Base-by-base conservation (phyloP, 1,140 invertebrate genomes). In the Conus betulinus region DNA sequence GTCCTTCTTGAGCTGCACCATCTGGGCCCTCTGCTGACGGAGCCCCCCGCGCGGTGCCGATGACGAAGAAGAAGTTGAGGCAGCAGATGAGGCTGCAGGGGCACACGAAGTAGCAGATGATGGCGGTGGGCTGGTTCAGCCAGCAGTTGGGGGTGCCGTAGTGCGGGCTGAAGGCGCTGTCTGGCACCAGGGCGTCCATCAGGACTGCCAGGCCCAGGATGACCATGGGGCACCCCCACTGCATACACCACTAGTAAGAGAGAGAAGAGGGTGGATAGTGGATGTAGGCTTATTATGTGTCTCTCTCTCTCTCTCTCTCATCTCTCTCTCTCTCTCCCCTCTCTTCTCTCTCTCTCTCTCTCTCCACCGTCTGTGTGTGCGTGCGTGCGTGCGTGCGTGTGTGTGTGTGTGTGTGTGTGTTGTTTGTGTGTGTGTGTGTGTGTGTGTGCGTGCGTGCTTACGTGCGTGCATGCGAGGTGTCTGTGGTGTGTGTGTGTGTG, bases 81-180 rank as follows among this genome's bases (percentile, higher is more conserved):
- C 57, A 60, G 57, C 88, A 86, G 57, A 89, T 86, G 67, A 88
- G 13, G 79, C 89, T 81, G 87, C 89, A 90, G 1, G 90, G 90
- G 0, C 63, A 51, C 4, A 90, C 88, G 74, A 90, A 90, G 71
- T 76, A 90, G 25, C 81, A 39, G 39, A 87, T 57, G 27, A 90
- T 81, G 39, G 87, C 76, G 20, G 13, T 6, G 11, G 87, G 27
- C 25, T 87, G 83, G 63, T 86, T 90, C 15, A 90, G 81, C 89
- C 89, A 90, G 74, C 89, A 90, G 76, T 51, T 51, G 76, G 82
- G 53, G 20, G n/a, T 39, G 51, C 89, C 89, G 79, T 90, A 90
- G 84, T 11, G 20, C 10, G 89, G 89, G 27, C 87, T 27, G 85
- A 84, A 88, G 23, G 76, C 51, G 25, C 71, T 84, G 39, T 67